These are phyloP conservation scores for Chauna torquata DNA, from an alignment of 2,113 vertebrate genomes.

Conservation along the genomic window DNA sequence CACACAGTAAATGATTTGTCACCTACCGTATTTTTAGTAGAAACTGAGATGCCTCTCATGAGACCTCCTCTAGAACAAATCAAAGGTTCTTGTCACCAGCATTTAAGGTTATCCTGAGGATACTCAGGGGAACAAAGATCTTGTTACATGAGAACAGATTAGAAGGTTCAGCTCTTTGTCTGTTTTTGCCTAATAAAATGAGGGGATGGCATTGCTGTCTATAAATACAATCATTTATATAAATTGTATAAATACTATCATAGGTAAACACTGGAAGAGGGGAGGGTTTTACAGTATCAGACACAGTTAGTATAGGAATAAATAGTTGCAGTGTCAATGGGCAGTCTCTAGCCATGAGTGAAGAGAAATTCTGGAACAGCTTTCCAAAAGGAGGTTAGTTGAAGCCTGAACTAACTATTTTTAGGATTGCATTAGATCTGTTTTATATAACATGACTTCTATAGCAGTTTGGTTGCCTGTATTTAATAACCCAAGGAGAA, in stretches of 20 bases:
- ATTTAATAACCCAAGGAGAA: background rate
- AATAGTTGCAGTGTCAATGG: background rate
- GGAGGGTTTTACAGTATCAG: background rate
- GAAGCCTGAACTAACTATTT: background rate
- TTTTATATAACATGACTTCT: background rate
- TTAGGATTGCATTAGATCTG: background rate
- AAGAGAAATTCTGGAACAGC: background rate
- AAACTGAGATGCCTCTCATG: background rate
- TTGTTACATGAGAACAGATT: background rate
- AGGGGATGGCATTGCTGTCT: background rate
- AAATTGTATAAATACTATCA: too few species aligned
- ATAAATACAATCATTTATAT: too few species aligned
- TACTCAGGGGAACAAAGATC: background rate
- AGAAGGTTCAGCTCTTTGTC: background rate
- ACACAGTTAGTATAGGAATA: background rate
- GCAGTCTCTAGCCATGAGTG: background rate
- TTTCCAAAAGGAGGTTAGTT: background rate
- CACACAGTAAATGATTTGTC: background rate
- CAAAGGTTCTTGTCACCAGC: background rate
- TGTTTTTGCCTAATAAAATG: background rate
- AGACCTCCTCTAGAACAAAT: background rate
- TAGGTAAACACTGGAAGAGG: background rate
- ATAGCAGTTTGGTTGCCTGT: background rate
- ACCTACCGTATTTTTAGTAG: background rate
- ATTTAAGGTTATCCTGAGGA: background rate